phyloP scores from a whole-genome alignment of 92 coral and sea anemone genomes.

The Phymanthus crucifer region DNA sequence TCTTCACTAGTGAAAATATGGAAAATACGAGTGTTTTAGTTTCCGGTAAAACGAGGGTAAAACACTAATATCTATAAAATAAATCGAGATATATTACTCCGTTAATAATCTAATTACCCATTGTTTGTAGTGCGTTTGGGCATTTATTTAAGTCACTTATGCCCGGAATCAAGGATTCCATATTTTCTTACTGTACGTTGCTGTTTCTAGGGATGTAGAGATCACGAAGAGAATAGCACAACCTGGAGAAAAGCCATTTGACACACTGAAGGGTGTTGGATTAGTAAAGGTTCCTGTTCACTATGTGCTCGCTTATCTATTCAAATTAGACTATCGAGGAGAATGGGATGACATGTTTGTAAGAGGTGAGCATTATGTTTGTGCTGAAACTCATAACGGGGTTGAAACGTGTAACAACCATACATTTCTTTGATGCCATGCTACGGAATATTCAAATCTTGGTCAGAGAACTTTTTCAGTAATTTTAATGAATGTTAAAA shows the following conservation, averaged over 20 bases:
- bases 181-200: not conserved
- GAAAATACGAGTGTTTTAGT: too few species aligned
- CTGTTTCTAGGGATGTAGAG: slow-evolving; percentile 69
- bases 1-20: too few species aligned
- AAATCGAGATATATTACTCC: too few species aligned
- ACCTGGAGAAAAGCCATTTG: slow-evolving; percentile 86
- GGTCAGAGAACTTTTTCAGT: too few species aligned
- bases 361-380: slow-evolving; percentile 40
- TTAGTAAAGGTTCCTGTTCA: slow-evolving; percentile 74
- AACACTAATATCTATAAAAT: too few species aligned
- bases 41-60: too few species aligned
- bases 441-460: too few species aligned
- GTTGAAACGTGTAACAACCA: not conserved
- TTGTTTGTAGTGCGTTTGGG: too few species aligned
- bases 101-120: too few species aligned
- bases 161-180: not conserved
- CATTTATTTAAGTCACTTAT: too few species aligned
- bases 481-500: too few species aligned
- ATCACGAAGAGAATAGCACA: slow-evolving; percentile 78
- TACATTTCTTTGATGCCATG: too few species aligned
- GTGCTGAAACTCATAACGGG: not conserved
- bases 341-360: slow-evolving; percentile 86
- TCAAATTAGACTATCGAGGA: slow-evolving; percentile 50
- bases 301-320: slow-evolving; percentile 70
- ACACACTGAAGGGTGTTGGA: slow-evolving; percentile 77